Evolutionary conservation across 1,140 invertebrate genomes (phyloP).

Genomic region (Drosophila murphyi): DNA sequence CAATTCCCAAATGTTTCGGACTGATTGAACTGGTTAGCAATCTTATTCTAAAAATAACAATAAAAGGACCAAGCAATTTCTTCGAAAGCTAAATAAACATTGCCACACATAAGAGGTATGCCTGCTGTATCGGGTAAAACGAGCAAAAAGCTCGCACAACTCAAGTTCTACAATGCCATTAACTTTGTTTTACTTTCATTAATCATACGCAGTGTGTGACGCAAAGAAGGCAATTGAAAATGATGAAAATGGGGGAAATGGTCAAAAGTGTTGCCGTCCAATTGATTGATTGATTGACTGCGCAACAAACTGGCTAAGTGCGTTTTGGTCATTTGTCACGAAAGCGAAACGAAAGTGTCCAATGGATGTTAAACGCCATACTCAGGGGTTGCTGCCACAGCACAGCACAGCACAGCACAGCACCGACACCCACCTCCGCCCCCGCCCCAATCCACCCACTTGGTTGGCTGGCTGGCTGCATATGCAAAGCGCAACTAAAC

Average conservation of each 20-base stretch:
- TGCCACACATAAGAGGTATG: no score
- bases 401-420: not conserved
- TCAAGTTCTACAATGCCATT: not conserved
- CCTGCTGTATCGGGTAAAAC: no score
- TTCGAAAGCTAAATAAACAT: no score
- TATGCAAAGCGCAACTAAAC: conserved; percentile 73
- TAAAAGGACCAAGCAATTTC: no score
- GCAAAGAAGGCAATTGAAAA: conserved; percentile 14
- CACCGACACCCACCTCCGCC: not conserved
- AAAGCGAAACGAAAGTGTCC: conserved; percentile 5
- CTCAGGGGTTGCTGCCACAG: conserved; percentile 43
- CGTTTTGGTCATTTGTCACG: conserved; percentile 24
- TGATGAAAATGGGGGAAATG: conserved; percentile 3
- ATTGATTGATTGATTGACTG: conserved; percentile 38
- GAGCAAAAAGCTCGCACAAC: not conserved
- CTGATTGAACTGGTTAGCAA: no score
- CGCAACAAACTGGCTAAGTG: conserved; percentile 15
- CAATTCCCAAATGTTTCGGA: no score
- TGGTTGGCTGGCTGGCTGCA: conserved; percentile 1
- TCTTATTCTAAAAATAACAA: no score
- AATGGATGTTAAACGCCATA: not conserved
- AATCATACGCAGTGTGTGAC: conserved; percentile 37
- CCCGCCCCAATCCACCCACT: no score
- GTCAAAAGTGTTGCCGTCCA: conserved; percentile 1
- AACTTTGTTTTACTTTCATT: conserved; percentile 26